phyloP scores from a whole-genome alignment of 2,797 vertebrate genomes.

The Crenichthys baileyi region DNA sequence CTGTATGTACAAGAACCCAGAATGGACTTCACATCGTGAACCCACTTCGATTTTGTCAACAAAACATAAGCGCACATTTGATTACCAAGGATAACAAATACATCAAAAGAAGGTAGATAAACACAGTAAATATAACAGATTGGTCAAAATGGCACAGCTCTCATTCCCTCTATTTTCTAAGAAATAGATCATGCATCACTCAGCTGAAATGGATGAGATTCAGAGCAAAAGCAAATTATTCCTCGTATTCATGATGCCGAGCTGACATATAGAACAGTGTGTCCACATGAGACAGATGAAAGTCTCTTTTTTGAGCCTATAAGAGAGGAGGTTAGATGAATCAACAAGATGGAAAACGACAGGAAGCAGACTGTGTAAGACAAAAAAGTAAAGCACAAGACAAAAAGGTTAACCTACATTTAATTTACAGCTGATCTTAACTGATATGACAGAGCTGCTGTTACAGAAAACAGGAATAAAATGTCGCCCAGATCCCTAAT shows the following conservation, averaged over 20 bases:
- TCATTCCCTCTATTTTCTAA: neutral
- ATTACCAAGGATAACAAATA: conserved; percentile 13
- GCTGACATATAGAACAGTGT: conserved; percentile 15
- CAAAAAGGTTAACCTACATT: conserved; percentile 24
- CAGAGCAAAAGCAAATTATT: neutral
- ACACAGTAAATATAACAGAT: neutral
- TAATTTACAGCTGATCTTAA: conserved; percentile 50
- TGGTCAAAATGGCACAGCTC: neutral
- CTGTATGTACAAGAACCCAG: neutral
- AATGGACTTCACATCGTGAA: neutral
- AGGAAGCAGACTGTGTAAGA: neutral
- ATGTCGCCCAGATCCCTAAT: conserved; percentile 40
- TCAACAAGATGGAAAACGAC: conserved; percentile 9
- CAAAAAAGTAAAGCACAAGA: conserved; percentile 39
- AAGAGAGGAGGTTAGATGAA: neutral
- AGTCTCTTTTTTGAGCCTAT: neutral
- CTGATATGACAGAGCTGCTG: conserved; percentile 44
- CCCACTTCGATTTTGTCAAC: neutral
- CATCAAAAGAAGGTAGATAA: neutral
- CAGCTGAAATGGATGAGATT: conserved; percentile 1
- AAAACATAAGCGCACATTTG: neutral
- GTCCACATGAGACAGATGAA: conserved; percentile 6
- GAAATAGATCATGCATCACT: neutral
- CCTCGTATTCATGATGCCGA: neutral
- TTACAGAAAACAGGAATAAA: conserved; percentile 43